phyloP scores from a whole-genome alignment of 1,140 invertebrate genomes.

The Varroa destructor region DNA sequence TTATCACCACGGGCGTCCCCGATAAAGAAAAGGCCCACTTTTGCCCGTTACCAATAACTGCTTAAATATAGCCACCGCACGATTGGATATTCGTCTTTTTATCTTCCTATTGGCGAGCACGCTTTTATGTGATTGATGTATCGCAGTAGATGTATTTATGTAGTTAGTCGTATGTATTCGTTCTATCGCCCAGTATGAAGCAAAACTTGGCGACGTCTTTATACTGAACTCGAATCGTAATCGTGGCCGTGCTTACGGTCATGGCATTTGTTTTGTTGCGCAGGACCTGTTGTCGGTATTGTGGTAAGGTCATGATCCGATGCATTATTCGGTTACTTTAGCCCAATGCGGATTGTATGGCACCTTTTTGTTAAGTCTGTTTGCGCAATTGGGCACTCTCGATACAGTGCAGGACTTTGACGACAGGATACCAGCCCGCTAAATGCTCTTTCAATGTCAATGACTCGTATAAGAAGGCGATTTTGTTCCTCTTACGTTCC shows the following conservation, averaged over 20 bases:
- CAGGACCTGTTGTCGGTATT: neutral
- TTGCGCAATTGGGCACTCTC: neutral
- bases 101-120: neutral
- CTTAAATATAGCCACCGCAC: neutral
- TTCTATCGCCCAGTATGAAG: neutral
- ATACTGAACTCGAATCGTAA: neutral
- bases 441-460: neutral
- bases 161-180: neutral
- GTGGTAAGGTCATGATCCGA: neutral
- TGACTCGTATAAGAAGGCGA: neutral
- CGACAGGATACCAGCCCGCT: neutral
- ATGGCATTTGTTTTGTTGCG: neutral
- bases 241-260: neutral
- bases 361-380: neutral
- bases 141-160: conserved; percentile 4
- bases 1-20: too few relatives aligned
- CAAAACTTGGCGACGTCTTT: neutral
- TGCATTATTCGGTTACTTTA: neutral
- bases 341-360: conserved; percentile 5
- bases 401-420: neutral
- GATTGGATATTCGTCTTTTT: neutral
- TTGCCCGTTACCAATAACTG: neutral
- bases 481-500: neutral
- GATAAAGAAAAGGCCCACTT: too few relatives aligned
- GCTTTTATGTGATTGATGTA: neutral